Evolutionary conservation across 1,140 invertebrate species (phyloP).

Genomic region (Anagrus nilaparvatae): DNA sequence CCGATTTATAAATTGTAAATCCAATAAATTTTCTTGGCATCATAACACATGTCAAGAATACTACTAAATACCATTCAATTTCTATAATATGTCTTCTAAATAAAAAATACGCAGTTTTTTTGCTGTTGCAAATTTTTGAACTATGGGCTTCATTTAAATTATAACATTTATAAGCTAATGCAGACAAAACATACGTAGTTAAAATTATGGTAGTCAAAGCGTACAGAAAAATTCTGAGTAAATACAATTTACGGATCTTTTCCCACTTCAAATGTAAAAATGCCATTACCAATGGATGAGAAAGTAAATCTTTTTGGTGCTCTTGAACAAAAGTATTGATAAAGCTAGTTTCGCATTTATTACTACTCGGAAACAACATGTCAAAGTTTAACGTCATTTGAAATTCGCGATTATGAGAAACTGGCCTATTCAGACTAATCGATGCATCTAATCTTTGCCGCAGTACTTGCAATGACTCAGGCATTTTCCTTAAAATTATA

Average conservation of each 20-base stretch:
- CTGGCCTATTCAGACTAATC: constrained; percentile 44
- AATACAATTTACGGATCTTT: constrained; percentile 54
- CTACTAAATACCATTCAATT: constrained; percentile 45
- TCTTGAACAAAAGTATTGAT: constrained; percentile 51
- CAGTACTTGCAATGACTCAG: constrained; percentile 47
- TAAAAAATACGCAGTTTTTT: constrained; percentile 40
- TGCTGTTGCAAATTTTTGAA: constrained; percentile 42
- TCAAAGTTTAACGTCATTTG: constrained; percentile 52
- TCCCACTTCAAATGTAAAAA: constrained; percentile 56
- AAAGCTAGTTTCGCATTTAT: constrained; percentile 49
- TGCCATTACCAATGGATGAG: constrained; percentile 51
- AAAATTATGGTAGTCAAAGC: constrained; percentile 49
- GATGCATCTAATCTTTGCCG: constrained; percentile 47
- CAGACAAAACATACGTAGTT: constrained; percentile 48
- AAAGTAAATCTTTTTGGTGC: constrained; percentile 50
- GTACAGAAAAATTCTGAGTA: constrained; percentile 50
- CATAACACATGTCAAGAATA: constrained; percentile 45
- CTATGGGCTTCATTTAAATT: constrained; percentile 27
- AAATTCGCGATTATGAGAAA: constrained; percentile 47
- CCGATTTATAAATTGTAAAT: constrained; percentile 47
- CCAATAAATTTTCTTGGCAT: constrained; percentile 48
- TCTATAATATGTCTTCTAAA: constrained; percentile 41
- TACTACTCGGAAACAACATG: constrained; percentile 45
- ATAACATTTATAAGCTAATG: constrained; percentile 41
- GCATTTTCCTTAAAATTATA: constrained; percentile 49